These are phyloP conservation scores for Echinops telfairi DNA, from an alignment of 2,113 vertebrate species.

Conservation along the genomic window DNA sequence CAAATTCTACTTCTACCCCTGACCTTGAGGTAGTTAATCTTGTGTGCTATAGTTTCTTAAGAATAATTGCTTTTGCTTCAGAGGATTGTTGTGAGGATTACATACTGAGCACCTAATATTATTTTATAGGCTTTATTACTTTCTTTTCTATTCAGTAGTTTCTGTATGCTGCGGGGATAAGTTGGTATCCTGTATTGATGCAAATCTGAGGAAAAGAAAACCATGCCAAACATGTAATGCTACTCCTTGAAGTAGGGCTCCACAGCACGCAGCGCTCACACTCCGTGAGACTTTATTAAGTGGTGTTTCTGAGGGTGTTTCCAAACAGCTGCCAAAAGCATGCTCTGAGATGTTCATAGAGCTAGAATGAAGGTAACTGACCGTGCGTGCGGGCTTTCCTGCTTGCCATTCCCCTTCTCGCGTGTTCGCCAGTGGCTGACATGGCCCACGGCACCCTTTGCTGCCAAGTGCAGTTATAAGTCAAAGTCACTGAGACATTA, in stretches of 20 bases:
- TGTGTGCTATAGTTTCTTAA: slow-evolving; percentile 1
- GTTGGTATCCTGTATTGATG: not conserved
- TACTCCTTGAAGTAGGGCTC: not conserved
- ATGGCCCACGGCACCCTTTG: not conserved
- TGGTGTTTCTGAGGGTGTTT: slow-evolving; percentile 31
- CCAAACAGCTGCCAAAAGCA: slow-evolving; percentile 37
- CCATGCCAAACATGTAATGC: not conserved
- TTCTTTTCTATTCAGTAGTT: not conserved
- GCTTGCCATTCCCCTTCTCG: not conserved
- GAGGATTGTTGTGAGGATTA: slow-evolving; percentile 2
- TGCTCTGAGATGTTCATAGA: not conserved
- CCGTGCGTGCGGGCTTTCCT: not conserved
- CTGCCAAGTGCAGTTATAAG: slow-evolving; percentile 12
- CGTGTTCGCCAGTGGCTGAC: not conserved
- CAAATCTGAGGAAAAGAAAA: slow-evolving; percentile 8
- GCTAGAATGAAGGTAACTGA: slow-evolving; percentile 20
- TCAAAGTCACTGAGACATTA: slow-evolving; percentile 25
- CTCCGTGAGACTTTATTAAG: not conserved
- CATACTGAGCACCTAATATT: not conserved
- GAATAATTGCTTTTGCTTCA: not conserved
- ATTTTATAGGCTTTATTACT: slow-evolving; percentile 41
- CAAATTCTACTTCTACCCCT: not conserved
- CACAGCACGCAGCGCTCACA: not conserved
- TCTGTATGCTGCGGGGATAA: not conserved
- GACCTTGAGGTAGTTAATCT: not conserved